Evolutionary conservation across 2,797 vertebrate species (phyloP), one percentile per base, ranked within the genome.

Genomic region (Semotilus atromaculatus): DNA sequence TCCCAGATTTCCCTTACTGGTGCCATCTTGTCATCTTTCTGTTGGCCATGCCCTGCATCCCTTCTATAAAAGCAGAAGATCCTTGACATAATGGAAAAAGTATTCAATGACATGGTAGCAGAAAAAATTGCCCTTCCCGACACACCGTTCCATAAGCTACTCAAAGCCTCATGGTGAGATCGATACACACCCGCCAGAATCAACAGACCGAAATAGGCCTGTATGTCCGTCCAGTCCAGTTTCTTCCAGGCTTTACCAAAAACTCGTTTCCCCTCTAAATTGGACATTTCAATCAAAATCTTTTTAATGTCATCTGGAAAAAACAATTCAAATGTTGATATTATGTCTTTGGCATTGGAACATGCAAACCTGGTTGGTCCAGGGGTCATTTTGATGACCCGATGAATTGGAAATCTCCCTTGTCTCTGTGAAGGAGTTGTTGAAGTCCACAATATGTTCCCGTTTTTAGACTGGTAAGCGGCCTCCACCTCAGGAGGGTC

Each of bases 241-340:
- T 64, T 21, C 58, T 83, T 82, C 86, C 86, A 88, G 40, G n/a
- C 29, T 66, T 80, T 62, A 18, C 36, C 8, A 36, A 31, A 70
- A 6, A 82, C 55, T 19, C 21, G 36, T 81, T 51, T 86, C 48
- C 84, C 86, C n/a, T 89, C 88, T 58, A 86, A 62, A 85, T 88
- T 88, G 45, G 86, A 81, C 77, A 86, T 89, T 51, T 71, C n/a
- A n/a, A 85, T 64, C 13, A 82, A n/a, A 11, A 64, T 75, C 31
- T 51, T 4, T 71, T 79, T 34, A 45, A 85, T 81, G 4, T 43
- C 1, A 21, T 55, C 4, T 48, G 82, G 48, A n/a, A 81, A 48
- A 66, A 81, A 85, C 60, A 81, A 78, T 68, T 90, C 71, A 79
- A 87, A 89, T 23, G 70, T 70, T 70, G 81, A 86, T 79, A 58